Evolutionary conservation across 2,888 invertebrate species (phyloP), one percentile per base, ranked within the genome.

Genomic region (Diplolepis rosae): DNA sequence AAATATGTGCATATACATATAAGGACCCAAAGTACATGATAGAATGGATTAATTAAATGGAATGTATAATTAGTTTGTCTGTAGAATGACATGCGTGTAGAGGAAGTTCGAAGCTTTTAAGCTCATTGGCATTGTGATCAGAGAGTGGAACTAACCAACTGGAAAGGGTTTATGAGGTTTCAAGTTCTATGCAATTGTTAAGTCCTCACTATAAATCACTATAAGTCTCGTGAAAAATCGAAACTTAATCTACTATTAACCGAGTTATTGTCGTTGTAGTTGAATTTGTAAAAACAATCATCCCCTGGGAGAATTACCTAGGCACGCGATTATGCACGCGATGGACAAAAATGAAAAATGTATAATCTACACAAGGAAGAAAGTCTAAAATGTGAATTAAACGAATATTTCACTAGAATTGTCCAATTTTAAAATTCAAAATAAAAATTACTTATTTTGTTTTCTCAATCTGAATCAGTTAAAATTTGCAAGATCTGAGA

Each of bases 171-270:
- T 56, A 22, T 15, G 30, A 30, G 28, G 11, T 35, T 22, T 56
- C 13, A 35, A 32, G 56, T 56, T 56, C 15, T 30, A 35, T 22
- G 32, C 2, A 22, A 56, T 56, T 56, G 32, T 56, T 56, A 22
- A 56, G 35, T 35, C 22, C 22, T 35, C 22, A 22, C 32, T 56
- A 56, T 22, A 22, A 22, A 35, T 11, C 24, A 56, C 56, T 39
- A 56, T 56, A 39, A 56, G 35, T 39, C 35, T 56, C 35, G 35
- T 13, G 24, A 35, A 56, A 56, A 56, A 56, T 56, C 56, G 56
- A 39, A 56, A 6, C 56, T 39, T 35, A 56, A 45, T 45, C n/a
- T n/a, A 6, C 35, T 35, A n/a, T 56, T 56, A 56, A 56, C 24
- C 13, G 35, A 56, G 56, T 39, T 56, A 56, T 56, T 35, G 56